A percentile compares a stretch with the other conserved stretches of the same genome.
Conservation (phyloP, 2,888 invertebrate genomes). For the Entomobrya proxima region DNA sequence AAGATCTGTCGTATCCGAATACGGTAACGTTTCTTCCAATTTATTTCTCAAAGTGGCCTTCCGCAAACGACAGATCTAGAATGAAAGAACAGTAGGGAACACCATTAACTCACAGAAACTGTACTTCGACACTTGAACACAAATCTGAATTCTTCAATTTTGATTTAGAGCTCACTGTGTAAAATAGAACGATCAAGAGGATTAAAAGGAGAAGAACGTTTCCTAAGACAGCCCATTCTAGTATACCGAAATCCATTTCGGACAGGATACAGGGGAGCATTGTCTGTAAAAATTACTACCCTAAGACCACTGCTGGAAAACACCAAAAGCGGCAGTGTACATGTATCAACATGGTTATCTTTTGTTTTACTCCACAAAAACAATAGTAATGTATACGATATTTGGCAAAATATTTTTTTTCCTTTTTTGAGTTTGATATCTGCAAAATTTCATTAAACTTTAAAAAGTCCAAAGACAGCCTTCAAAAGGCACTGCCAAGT, state of each 20-base stretch:
- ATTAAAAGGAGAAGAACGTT: conserved; percentile 61
- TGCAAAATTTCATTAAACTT: too few species aligned
- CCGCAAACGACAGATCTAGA: conserved; percentile 55
- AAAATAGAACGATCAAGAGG: conserved; percentile 61
- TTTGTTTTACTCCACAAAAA: too few species aligned
- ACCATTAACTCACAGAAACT: neutral
- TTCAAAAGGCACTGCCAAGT: neutral
- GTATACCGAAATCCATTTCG: conserved; percentile 66
- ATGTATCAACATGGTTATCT: too few species aligned
- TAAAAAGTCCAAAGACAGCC: neutral
- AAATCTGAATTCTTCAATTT: neutral
- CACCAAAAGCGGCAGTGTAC: neutral
- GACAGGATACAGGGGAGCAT: conserved; percentile 54
- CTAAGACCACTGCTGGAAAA: neutral
- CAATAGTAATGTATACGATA: too few species aligned
- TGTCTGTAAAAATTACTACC: neutral
- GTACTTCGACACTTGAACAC: neutral
- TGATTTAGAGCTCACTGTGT: conserved; percentile 53
- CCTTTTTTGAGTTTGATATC: too few species aligned
- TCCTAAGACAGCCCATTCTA: conserved; percentile 68
- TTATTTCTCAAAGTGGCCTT: conserved; percentile 51
- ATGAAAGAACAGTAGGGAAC: neutral
- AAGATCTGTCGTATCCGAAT: conserved; percentile 55
- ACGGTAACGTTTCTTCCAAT: conserved; percentile 53
- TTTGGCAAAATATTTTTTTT: too few species aligned